phyloP scores from a whole-genome alignment of 2,113 vertebrate species.

The Platichthys stellatus region DNA sequence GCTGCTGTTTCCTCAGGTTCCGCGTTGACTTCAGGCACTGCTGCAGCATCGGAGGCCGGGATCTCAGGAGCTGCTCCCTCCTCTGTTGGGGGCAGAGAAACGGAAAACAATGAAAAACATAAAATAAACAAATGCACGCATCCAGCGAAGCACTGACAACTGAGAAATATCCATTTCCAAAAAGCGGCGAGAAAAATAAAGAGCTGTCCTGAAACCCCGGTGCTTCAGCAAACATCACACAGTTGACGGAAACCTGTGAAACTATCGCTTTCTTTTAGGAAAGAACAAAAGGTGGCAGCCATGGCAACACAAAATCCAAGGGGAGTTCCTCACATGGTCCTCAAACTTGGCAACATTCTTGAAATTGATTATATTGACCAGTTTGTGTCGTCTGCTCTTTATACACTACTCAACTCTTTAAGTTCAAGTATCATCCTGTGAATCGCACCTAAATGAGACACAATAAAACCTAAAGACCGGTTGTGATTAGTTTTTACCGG shows the following conservation, averaged over 20 bases:
- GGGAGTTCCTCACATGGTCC: neutral
- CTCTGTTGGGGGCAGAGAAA: neutral
- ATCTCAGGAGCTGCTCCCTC: neutral
- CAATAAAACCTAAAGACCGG: neutral
- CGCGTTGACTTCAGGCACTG: neutral
- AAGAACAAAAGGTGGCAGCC: neutral
- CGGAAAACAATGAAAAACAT: conserved; percentile 6
- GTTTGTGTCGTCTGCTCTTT: neutral
- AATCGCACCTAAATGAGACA: conserved; percentile 2
- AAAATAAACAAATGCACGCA: neutral
- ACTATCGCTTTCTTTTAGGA: conserved; percentile 8
- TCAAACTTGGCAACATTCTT: conserved; percentile 6
- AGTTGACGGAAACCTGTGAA: neutral
- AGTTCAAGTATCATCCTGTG: neutral
- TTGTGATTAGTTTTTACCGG: conserved; percentile 15
- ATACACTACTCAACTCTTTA: neutral
- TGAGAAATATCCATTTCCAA: conserved; percentile 21
- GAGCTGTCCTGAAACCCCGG: neutral
- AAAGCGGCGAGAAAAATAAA: neutral
- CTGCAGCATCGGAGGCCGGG: neutral
- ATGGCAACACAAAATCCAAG: conserved; percentile 1
- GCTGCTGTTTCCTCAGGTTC: neutral
- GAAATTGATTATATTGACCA: neutral
- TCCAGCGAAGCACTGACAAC: neutral
- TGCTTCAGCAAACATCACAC: conserved; percentile 8